These are phyloP conservation scores for Macrobrachium nipponense DNA, from an alignment of 1,140 invertebrate species.

Conservation along the genomic window DNA sequence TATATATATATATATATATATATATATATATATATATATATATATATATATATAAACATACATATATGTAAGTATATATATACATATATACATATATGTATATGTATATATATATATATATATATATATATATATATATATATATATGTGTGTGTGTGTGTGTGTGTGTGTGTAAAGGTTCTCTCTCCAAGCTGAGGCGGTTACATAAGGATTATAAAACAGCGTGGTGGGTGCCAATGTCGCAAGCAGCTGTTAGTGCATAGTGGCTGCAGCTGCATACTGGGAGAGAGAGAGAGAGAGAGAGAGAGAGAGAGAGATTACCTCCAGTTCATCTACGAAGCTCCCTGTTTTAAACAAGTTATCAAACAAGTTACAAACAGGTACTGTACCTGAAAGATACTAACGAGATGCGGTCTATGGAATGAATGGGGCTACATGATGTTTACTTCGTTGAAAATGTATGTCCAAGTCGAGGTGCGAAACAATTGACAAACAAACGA, in stretches of 20 bases:
- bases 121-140: not conserved
- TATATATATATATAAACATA: not conserved
- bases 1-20: not conserved
- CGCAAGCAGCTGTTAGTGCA: not conserved
- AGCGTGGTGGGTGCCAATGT: not conserved
- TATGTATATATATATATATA: not conserved
- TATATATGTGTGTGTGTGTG: not conserved
- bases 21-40: not conserved
- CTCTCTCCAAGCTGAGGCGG: too few relatives aligned
- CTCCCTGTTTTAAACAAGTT: too few relatives aligned
- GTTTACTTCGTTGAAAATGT: too few relatives aligned
- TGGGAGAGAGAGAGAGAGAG: slow-evolving; percentile 21
- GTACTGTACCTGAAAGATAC: too few relatives aligned
- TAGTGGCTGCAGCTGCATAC: not conserved
- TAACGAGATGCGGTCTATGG: too few relatives aligned
- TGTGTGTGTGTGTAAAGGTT: not conserved
- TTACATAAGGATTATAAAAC: too few relatives aligned
- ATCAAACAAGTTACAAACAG: too few relatives aligned
- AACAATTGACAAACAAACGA: too few relatives aligned
- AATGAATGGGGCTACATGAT: too few relatives aligned
- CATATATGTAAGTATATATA: not conserved
- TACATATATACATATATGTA: not conserved
- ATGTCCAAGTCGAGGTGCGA: too few relatives aligned
- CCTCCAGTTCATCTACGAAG: too few relatives aligned
- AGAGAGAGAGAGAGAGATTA: slow-evolving; percentile 3